Base-by-base conservation (phyloP, 2,797 vertebrate genomes). In the Champsocephalus gunnari region DNA sequence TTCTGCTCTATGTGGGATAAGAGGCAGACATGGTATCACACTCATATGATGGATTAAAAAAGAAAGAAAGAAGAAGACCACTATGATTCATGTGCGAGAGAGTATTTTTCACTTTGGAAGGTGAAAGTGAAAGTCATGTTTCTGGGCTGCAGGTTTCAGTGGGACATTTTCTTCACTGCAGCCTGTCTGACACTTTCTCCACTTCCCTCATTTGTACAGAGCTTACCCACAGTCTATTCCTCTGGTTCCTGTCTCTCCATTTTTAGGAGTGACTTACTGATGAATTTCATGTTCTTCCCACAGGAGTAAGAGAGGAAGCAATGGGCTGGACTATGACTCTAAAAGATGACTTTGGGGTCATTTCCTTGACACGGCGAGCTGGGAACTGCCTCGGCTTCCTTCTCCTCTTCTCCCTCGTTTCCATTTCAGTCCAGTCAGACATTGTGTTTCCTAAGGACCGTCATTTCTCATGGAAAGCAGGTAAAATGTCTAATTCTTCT, bases 401-500 rank as follows among this genome's bases (percentile, higher is more conserved):
- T 66, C 81, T 97, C 74, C 80, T 96, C 21, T 73, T 96, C 89
- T 94, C 89, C 82, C 90, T 97, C 66, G 82, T 96, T 71, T 87
- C 95, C 76, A 86, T 94, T 63, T 94, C 95, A 73, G 91, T 92
- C 84, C 89, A 75, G 51, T 92, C 95, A 62, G 95, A 97, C 92
- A 84, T 96, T 71, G 94, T 95, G 85, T 94, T 94, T 89, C 94
- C 92, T 54, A 96, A 93, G 84, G 94, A 96, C 73, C 94, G 94
- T 73, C 95, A 95, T 45, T 99, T 97, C 91, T 91, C 95, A 55
- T 99, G 98, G 98, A 98, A 96, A 96, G 93, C 96, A 96, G 98
- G 98, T 99, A 97, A 92, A 92, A 58, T 49, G 19, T 60, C 63
- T 9, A 12, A 44, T 45, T 55, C 5, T 47, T 69, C 0, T 3